Evolutionary conservation across 1,140 invertebrate species (phyloP), one percentile per base, ranked within the genome.

Genomic region (Diplogasteroides magnus): DNA sequence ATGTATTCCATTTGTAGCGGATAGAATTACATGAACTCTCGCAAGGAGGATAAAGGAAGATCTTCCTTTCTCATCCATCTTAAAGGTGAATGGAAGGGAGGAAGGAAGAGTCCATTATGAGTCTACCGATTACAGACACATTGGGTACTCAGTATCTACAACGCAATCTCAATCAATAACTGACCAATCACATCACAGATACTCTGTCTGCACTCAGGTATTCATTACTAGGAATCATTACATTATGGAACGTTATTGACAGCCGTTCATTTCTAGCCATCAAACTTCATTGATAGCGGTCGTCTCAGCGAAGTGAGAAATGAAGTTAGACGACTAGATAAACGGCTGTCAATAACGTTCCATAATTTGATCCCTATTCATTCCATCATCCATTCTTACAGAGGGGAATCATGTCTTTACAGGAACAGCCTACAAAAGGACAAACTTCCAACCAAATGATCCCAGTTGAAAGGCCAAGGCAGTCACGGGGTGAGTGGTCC

Each of bases 151-250:
- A 94, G 1, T 96, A 95, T 86, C 87, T 99, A 67, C 95, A 99
- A 85, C 89, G 94, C 75, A 90, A 96, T 55, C 87, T 99, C 15
- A 99, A 99, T 87, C 94, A 98, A 83, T 96, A 99, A 84, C 87
- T 99, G 32, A 98, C 97, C 57, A 98, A 99, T 87, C 97, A 99
- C 85, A 99, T 99, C 81, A 87, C 95, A 74, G 96, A 98, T 81
- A 97, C 94, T 29, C 86, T 99, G 77, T 96, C 97, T 57, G 90
- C 91, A 14, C 87, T 99, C 59, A 86, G 37, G 37, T 48, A 48
- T 11, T 6, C 37, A 48, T 48, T 6, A 19, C n/a, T n/a, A n/a
- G n/a, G n/a, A n/a, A n/a, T n/a, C n/a, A n/a, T n/a, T n/a, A n/a
- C n/a, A n/a, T n/a, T n/a, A n/a, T n/a, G n/a, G n/a, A n/a, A n/a